phyloP scores from a whole-genome alignment of 1,140 invertebrate species.

The Zophobas morio region DNA sequence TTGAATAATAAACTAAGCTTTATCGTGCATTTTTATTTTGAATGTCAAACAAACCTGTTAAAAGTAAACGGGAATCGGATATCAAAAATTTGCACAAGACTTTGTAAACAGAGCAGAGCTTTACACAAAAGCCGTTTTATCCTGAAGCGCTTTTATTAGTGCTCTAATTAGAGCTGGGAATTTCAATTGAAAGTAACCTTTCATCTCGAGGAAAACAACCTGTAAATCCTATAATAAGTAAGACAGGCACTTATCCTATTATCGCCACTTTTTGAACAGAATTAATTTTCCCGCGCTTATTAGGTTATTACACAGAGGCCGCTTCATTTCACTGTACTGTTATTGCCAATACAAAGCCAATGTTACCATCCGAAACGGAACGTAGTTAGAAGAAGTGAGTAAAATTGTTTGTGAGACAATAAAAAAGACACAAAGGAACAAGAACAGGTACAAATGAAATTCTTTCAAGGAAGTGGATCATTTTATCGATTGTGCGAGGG shows the following conservation, averaged over 20 bases:
- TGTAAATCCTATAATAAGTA: not conserved
- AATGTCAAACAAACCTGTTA: not conserved
- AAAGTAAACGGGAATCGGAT: not conserved
- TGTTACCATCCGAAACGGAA: too few species aligned
- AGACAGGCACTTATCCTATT: not conserved
- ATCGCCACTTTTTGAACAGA: not conserved
- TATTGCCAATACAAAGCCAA: too few species aligned
- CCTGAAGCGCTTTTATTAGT: not conserved
- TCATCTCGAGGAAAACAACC: constrained; percentile 8
- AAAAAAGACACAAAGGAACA: not conserved
- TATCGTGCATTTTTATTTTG: not conserved
- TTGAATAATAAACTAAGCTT: constrained; percentile 1
- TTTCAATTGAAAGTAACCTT: constrained; percentile 22
- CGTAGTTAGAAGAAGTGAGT: too few species aligned
- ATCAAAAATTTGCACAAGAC: not conserved
- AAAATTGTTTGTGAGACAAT: not conserved
- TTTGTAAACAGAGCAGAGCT: not conserved
- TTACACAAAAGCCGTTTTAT: constrained; percentile 11
- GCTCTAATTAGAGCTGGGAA: constrained; percentile 1
- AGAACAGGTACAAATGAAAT: not conserved
- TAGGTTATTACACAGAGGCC: too few species aligned
- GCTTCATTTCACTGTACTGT: too few species aligned
- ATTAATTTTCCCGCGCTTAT: too few species aligned
- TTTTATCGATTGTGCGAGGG: not conserved
- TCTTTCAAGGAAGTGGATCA: not conserved